Conservation (phyloP, 2,113 vertebrate species). For the Reinhardtius hippoglossoides region DNA sequence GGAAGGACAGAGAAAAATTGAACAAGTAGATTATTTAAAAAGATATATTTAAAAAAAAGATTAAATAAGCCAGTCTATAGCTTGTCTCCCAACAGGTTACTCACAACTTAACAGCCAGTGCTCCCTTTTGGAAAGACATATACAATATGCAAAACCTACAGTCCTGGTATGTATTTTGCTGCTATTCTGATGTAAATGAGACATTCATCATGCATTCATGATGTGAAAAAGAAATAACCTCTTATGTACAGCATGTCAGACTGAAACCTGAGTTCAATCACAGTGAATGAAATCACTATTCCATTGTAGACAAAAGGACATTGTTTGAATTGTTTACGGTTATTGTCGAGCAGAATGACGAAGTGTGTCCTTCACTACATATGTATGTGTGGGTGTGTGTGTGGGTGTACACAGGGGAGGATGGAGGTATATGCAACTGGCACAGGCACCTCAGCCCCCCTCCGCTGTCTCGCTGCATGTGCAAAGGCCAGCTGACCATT, state of each 20-base stretch:
- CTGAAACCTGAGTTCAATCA: neutral
- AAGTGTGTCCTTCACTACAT: neutral
- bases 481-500: constrained; percentile 34
- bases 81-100: no score
- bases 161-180: neutral
- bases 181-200: neutral
- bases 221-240: neutral
- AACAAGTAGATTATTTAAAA: no score
- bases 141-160: no score
- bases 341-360: neutral
- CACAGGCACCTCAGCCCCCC: neutral
- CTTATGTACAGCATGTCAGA: neutral
- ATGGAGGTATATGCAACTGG: neutral
- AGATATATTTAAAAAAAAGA: no score
- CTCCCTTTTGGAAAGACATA: no score
- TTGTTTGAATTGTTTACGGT: neutral
- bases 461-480: constrained; percentile 31
- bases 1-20: no score
- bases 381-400: neutral
- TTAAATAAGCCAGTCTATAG: no score
- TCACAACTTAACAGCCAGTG: no score
- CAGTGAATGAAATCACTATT: neutral
- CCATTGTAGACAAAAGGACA: neutral
- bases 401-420: neutral
- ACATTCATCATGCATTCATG: neutral